Base-by-base conservation (phyloP, 1,140 invertebrate genomes). In the Listronotus bonariensis region DNA sequence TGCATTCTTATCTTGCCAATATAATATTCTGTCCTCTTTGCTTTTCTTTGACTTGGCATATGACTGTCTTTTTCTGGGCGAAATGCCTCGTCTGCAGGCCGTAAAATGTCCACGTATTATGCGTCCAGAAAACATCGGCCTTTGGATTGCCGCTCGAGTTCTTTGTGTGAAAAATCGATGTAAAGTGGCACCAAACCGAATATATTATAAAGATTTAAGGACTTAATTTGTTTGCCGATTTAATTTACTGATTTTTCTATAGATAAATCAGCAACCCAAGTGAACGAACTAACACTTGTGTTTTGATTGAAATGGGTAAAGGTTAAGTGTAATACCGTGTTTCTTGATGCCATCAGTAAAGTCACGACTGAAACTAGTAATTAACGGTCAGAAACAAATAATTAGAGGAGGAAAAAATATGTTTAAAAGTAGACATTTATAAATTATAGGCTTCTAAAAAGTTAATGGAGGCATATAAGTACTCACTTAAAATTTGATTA, bases 91-190 rank as follows among this genome's bases (percentile, higher is more conserved):
- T 46, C 34, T 46, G 43, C 9, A 55, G 11, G 53, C 10, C 40
- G 38, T 34, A 43, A 43, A 55, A 26, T 18, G 53, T 55, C 36
- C n/a, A 41, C 38, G 38, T 62, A 62, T 53, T 62, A 62, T 49
- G 49, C 59, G 59, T 62, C 59, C 59, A 62, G 59, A 62, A 62
- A 62, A 62, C 59, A 38, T 53, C 49, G 49, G 41, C 32, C 49
- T 31, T 38, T 49, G 20, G 26, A 62, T 62, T 32, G 59, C 46
- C 59, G 49, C 51, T 40, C 57, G 34, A 51, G 57, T 60, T 62
- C 59, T 62, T 62, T 62, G 56, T 59, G 59, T 36, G 59, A 62
- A 62, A 62, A 62, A 62, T 62, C 59, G 59, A 62, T 62, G 59
- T 53, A 62, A 62, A 59, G 57, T 59, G 57, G 57, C 45, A 59